These are phyloP conservation scores for Darevskia mixta DNA, from an alignment of 2,797 vertebrate species.

Conservation along the genomic window DNA sequence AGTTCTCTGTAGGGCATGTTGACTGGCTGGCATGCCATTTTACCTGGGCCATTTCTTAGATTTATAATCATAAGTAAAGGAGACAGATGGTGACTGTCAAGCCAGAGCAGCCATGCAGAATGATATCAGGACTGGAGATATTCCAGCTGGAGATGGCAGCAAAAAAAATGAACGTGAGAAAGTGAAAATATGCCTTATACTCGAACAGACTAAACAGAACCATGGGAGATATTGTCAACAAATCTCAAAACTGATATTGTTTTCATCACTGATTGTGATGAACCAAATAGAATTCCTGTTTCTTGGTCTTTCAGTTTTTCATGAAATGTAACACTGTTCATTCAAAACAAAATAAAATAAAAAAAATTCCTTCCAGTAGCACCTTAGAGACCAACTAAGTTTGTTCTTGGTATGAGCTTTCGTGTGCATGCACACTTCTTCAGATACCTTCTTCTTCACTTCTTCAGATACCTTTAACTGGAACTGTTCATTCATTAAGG, in stretches of 20 bases:
- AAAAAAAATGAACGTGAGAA: not conserved
- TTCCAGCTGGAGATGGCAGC: not conserved
- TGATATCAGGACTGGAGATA: slow-evolving; percentile 44
- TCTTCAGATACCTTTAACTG: too few species aligned
- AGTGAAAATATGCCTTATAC: not conserved
- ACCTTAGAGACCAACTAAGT: too few species aligned
- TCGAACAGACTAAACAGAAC: not conserved
- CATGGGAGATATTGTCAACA: not conserved
- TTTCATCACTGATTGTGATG: slow-evolving; percentile 22
- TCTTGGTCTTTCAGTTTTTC: not conserved
- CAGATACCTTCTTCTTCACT: too few species aligned
- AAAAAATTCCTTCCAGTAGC: too few species aligned
- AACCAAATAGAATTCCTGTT: not conserved
- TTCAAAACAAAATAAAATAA: too few species aligned
- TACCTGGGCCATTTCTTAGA: slow-evolving; percentile 38
- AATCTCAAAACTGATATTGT: not conserved
- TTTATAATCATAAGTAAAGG: slow-evolving; percentile 23
- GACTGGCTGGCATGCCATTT: slow-evolving; percentile 17
- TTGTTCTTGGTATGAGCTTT: too few species aligned
- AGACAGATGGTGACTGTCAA: slow-evolving; percentile 62
- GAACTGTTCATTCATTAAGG: not conserved
- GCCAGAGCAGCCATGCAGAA: slow-evolving; percentile 59
- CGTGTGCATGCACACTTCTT: too few species aligned
- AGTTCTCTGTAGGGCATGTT: not conserved
- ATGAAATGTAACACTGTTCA: not conserved